Percentiles rank a stretch among this genome's conserved stretches.
Evolutionary conservation across 2,797 vertebrate species (phyloP).

Genomic region (Squalus acanthias): DNA sequence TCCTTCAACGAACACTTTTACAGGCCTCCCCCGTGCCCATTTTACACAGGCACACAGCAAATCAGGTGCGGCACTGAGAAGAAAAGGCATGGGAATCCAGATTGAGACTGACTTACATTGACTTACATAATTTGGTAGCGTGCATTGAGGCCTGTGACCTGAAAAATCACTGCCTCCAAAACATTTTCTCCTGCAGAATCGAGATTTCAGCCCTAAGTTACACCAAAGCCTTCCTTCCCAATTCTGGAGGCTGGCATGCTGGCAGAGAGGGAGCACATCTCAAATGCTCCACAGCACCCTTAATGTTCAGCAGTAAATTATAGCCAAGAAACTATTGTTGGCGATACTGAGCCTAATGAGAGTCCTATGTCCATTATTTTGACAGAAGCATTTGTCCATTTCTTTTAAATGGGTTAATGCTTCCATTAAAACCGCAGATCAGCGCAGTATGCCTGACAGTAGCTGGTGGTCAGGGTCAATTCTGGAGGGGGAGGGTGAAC

Average conservation of each 20-base stretch:
- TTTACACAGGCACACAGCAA: neutral
- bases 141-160: neutral
- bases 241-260: neutral
- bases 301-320: neutral
- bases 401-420: too few species aligned
- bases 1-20: neutral
- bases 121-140: neutral
- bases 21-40: neutral
- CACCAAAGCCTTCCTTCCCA: neutral
- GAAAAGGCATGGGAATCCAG: neutral
- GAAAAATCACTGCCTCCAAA: neutral
- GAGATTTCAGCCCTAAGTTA: neutral
- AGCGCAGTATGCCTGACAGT: too few species aligned
- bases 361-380: too few species aligned
- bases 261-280: neutral
- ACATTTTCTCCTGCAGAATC: neutral
- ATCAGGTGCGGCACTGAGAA: neutral
- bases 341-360: too few species aligned
- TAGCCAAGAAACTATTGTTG: too few species aligned
- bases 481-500: too few species aligned
- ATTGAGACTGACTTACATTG: neutral
- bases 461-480: too few species aligned
- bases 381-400: too few species aligned
- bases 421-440: too few species aligned
- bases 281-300: neutral